phyloP scores from a whole-genome alignment of 1,140 invertebrate species.

The Galleria mellonella region DNA sequence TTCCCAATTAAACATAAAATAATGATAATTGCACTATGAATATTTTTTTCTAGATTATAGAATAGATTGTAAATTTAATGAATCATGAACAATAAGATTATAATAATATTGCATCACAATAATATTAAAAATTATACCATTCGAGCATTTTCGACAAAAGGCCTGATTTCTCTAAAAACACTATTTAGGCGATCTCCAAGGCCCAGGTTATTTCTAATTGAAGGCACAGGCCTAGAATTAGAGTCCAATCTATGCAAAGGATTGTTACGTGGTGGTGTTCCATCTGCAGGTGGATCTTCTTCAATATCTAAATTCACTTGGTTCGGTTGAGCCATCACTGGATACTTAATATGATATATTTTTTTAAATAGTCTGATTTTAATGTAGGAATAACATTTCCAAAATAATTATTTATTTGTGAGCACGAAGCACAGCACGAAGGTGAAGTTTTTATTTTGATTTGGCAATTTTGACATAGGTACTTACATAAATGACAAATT shows the following conservation, averaged over 20 bases:
- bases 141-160: conserved; percentile 60
- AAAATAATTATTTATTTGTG: conserved; percentile 10
- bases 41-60: no score
- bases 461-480: not conserved
- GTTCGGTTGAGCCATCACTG: conserved; percentile 49
- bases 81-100: no score
- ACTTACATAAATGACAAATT: no score
- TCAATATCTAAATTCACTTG: conserved; percentile 62
- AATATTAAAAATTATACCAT: conserved; percentile 41
- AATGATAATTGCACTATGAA: no score
- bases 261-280: conserved; percentile 32
- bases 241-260: conserved; percentile 48
- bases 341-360: conserved; percentile 13
- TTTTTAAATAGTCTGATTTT: conserved; percentile 5
- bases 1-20: no score
- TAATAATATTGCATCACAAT: no score
- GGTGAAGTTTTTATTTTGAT: conserved; percentile 4
- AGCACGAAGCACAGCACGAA: not conserved
- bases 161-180: conserved; percentile 64
- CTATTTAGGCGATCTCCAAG: conserved; percentile 59
- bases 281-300: conserved; percentile 39
- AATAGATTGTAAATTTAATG: no score
- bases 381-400: conserved; percentile 27
- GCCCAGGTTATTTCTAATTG: conserved; percentile 48
- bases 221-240: conserved; percentile 31